Base-by-base conservation (phyloP, 2,888 invertebrate genomes). In the Scrobipalpa atriplicella region DNA sequence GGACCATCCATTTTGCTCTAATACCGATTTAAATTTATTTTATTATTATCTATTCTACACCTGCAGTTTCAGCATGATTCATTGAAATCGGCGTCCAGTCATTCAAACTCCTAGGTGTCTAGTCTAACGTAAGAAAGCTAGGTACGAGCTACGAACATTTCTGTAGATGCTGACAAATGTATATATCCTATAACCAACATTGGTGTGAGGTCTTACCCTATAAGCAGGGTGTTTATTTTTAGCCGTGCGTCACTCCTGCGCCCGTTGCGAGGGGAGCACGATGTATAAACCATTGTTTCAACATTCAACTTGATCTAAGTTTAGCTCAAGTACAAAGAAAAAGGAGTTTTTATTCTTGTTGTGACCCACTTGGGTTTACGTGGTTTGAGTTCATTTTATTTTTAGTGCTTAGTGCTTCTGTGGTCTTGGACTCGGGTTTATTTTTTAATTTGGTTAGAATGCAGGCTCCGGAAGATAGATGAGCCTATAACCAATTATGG, bases 221-320 rank as follows among this genome's bases (percentile, higher is more conserved):
- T 65, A 67, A 54, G 65, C 62, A 78, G 78, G 78, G 72, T 73
- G 72, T 67, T 72, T 83, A 86, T 86, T 81, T 87, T 81, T 81
- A 78, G 73, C 66, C 68, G 67, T 81, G 81, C 78, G 76, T 82
- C 83, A 81, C 69, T 61, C 38, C 36, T 11, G 39, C 39, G 16
- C 13, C 13, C 54, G 54, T 21, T 13, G n/a, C 21, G 13, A 21
- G 54, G 54, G 54, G 54, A 56, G 21, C 54, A 21, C 21, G 13
- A 21, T 56, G 21, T 56, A 21, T 52, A 52, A 18, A 56, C 54
- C 54, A 56, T 56, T 56, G 54, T 56, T 56, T 56, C 21, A 56
- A 47, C 54, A 21, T 56, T 16, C n/a, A 16, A 47, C 47, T 47
- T 47, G 47, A 47, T n/a, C 47, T 47, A 47, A 47, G 16, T 5